Evolutionary conservation across 64 coral and sea anemone genomes (phyloP).

Genomic region (Montipora cactus): DNA sequence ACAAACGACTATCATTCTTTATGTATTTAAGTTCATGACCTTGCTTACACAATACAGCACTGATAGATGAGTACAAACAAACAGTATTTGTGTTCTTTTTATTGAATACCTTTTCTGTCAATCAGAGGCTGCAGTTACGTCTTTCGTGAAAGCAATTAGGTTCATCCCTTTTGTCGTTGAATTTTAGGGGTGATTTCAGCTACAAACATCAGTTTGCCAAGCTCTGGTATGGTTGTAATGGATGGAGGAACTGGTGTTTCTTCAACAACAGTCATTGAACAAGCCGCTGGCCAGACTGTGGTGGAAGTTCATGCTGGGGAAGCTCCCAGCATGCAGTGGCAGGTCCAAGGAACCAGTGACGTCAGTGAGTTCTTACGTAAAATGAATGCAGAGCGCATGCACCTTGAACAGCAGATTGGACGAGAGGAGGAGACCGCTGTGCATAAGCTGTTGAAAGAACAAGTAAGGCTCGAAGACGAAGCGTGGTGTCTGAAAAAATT

Average conservation of each 20-base stretch:
- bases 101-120: too few relatives aligned
- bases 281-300: constrained; percentile 26
- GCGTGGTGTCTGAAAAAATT: too few relatives aligned
- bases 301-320: constrained; percentile 29
- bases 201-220: constrained; percentile 20
- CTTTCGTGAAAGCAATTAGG: neutral
- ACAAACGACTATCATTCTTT: too few relatives aligned
- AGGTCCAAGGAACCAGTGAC: constrained; percentile 82
- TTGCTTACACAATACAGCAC: too few relatives aligned
- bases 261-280: constrained; percentile 42
- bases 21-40: too few relatives aligned
- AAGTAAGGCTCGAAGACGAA: constrained; percentile 41
- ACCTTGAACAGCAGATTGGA: constrained; percentile 86
- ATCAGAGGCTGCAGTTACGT: too few relatives aligned
- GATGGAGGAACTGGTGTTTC: neutral
- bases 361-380: constrained; percentile 92
- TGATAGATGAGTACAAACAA: too few relatives aligned
- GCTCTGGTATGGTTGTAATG: constrained; percentile 14
- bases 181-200: constrained; percentile 6
- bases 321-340: constrained; percentile 62
- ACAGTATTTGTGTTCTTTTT: too few relatives aligned
- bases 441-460: constrained; percentile 85
- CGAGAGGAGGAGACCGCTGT: constrained; percentile 88
- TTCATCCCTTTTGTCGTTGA: neutral
- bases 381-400: constrained; percentile 95